These are phyloP conservation scores for Ferrisia virgata DNA, from an alignment of 2,888 invertebrate species.

Conservation along the genomic window DNA sequence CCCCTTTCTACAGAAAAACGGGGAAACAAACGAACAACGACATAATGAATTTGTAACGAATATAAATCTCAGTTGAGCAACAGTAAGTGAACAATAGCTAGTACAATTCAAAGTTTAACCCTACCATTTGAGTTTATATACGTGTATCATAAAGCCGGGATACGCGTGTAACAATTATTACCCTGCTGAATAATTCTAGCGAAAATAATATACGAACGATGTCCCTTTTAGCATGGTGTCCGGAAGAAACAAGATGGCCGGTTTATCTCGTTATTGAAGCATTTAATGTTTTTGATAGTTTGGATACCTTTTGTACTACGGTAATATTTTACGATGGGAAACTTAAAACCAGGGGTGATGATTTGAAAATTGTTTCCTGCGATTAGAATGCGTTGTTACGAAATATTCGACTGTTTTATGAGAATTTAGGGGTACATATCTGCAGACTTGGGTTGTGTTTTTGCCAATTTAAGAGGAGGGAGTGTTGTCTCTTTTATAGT, in stretches of 20 bases:
- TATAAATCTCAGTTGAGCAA: slow-evolving; percentile 33
- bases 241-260: slow-evolving; percentile 28
- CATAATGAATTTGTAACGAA: slow-evolving; percentile 19
- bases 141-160: background rate
- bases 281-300: slow-evolving; percentile 29
- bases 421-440: background rate
- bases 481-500: too few species aligned
- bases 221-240: slow-evolving; percentile 29
- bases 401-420: slow-evolving; percentile 4
- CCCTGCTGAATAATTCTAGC: slow-evolving; percentile 28
- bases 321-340: slow-evolving; percentile 24
- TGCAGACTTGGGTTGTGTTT: too few species aligned
- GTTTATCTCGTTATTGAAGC: slow-evolving; percentile 27
- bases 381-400: slow-evolving; percentile 26
- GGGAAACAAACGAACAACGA: slow-evolving; percentile 10
- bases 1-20: slow-evolving; percentile 23
- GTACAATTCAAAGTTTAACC: slow-evolving; percentile 21
- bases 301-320: background rate
- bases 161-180: slow-evolving; percentile 32
- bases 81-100: slow-evolving; percentile 13
- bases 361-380: slow-evolving; percentile 33
- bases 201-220: slow-evolving; percentile 29
- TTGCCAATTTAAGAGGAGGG: too few species aligned
- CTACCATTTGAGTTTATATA: slow-evolving; percentile 18
- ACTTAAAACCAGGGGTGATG: slow-evolving; percentile 19